Evolutionary conservation across 2,797 vertebrate genomes (phyloP), one percentile per base, ranked within the genome.

Genomic region (Vespertilio murinus): DNA sequence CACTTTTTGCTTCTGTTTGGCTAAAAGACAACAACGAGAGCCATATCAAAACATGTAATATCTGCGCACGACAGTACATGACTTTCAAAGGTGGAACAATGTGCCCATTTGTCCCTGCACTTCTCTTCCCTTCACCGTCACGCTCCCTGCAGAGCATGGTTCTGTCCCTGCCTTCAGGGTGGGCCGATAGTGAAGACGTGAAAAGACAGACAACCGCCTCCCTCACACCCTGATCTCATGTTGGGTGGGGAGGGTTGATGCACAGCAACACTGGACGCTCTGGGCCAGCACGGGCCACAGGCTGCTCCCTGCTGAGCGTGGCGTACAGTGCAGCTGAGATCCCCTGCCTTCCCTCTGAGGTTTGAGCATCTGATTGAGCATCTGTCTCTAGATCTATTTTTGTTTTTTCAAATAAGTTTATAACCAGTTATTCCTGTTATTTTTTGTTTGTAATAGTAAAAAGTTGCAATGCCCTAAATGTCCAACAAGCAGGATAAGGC

Each of bases 1-100:
- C 99, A 99, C 99, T 99, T 99, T 99, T 97, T 99, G 99, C 97
- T 99, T 99, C 98, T 99, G 99, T 98, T 99, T 99, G 96, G 99
- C 99, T 99, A 98, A 96, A 98, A 98, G 98, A 98, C 98, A 98
- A 98, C 93, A 98, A 97, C 0, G 94, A 98, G 92, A 98, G 95
- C 82, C 95, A 94, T 92, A 97, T 98, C 97, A 98, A 97, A 97
- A 97, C 94, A 95, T 3, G 71, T 47, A 90, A 95, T 89, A 88
- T 96, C 91, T 95, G 84, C 73, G 77, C 88, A 75, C 17, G 70
- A 80, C 25, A 96, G 94, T 59, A 96, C 47, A 87, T 6, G 95
- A 92, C 80, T 82, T 93, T 93, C 95, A 86, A 94, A 80, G 93
- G 80, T 70, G 81, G 91, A 91, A 91, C 79, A 81, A 91, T 18